These are phyloP conservation scores for Andrena flavipes DNA, from an alignment of 2,888 invertebrate species.

Conservation along the genomic window DNA sequence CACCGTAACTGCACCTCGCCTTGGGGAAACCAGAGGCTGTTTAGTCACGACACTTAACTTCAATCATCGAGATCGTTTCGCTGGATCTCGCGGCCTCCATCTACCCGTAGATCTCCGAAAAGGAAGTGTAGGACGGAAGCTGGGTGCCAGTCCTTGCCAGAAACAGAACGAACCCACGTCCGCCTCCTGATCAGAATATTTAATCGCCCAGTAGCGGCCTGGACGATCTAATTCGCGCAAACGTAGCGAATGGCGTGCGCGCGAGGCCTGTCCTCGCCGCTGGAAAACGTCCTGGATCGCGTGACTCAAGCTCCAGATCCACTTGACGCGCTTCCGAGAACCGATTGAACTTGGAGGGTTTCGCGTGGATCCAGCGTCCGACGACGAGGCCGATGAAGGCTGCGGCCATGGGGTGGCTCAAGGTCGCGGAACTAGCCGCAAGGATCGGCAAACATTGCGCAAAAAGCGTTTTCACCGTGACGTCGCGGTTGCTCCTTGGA, in stretches of 20 bases:
- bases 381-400: conserved; percentile 8
- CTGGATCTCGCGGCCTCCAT: conserved; percentile 66
- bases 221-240: conserved; percentile 60
- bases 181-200: conserved; percentile 71
- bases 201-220: conserved; percentile 42
- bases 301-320: conserved; percentile 54
- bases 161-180: conserved; percentile 57
- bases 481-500: conserved; percentile 2
- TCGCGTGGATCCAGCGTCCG: conserved; percentile 27
- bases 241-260: conserved; percentile 12
- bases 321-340: conserved; percentile 64
- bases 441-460: conserved; percentile 32
- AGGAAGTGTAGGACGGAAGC: conserved; percentile 59
- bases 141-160: conserved; percentile 64
- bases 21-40: conserved; percentile 67
- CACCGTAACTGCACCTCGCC: conserved; percentile 44
- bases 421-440: conserved; percentile 39
- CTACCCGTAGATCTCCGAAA: conserved; percentile 34
- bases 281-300: conserved; percentile 23
- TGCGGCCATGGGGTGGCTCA: conserved; percentile 11
- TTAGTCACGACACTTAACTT: conserved; percentile 42
- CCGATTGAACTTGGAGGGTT: conserved; percentile 54
- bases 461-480: conserved; percentile 28
- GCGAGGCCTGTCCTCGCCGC: conserved; percentile 25
- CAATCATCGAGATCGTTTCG: conserved; percentile 63